Conservation (phyloP, 1,140 invertebrate genomes). For the Homalodisca vitripennis region DNA sequence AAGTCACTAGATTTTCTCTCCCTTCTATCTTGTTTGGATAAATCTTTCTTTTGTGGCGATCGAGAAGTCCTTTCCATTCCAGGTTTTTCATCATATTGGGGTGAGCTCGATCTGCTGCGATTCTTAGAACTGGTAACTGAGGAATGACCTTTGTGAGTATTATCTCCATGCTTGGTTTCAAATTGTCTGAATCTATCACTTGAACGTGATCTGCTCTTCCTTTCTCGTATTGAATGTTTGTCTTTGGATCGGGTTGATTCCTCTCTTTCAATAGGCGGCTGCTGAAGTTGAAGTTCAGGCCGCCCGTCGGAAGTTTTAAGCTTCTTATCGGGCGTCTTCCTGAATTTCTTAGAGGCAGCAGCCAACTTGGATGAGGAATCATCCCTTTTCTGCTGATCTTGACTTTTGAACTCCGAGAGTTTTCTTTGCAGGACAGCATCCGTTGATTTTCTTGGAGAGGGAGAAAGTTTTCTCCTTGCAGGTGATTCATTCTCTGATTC, state of each 20-base stretch:
- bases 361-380: conserved; percentile 47
- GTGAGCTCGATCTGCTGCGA: conserved; percentile 46
- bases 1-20: conserved; percentile 46
- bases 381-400: conserved; percentile 11
- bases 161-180: conserved; percentile 61
- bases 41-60: conserved; percentile 28
- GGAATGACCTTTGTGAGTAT: conserved; percentile 47
- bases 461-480: conserved; percentile 25
- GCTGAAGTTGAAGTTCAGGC: conserved; percentile 70
- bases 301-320: conserved; percentile 82
- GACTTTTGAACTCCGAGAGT: background rate
- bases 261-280: conserved; percentile 70
- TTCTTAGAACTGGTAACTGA: conserved; percentile 49
- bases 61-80: background rate
- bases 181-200: conserved; percentile 62
- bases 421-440: conserved; percentile 50
- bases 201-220: conserved; percentile 43
- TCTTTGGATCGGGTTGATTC: conserved; percentile 60
- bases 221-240: conserved; percentile 29
- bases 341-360: conserved; percentile 56
- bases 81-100: conserved; percentile 32
- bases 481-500: conserved; percentile 40
- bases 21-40: conserved; percentile 37
- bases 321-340: conserved; percentile 76
- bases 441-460: conserved; percentile 36